Evolutionary conservation across 2,888 invertebrate genomes (phyloP).

Genomic region (Omphaloscelis lunosa): DNA sequence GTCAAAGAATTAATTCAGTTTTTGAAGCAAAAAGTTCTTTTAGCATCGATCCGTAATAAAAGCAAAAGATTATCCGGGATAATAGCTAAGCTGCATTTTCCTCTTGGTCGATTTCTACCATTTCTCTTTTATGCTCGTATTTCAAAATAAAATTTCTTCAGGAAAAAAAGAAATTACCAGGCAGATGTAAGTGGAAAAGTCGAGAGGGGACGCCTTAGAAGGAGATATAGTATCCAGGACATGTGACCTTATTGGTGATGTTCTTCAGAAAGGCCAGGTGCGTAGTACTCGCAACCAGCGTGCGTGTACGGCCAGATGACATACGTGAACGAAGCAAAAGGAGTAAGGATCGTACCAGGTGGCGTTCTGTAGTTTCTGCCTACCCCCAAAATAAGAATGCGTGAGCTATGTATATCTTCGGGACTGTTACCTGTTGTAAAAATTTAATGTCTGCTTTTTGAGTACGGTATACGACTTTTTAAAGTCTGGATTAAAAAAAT

Average conservation of each 20-base stretch:
- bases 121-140: constrained; percentile 19
- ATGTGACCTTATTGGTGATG: too few relatives aligned
- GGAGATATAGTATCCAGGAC: too few relatives aligned
- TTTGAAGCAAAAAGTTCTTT: background rate
- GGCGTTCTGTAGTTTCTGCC: too few relatives aligned
- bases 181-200: too few relatives aligned
- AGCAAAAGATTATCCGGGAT: constrained; percentile 39
- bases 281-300: background rate
- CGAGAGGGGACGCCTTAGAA: too few relatives aligned
- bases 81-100: constrained; percentile 33
- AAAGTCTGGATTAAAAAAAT: constrained; percentile 16
- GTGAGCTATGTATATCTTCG: background rate
- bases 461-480: constrained; percentile 6
- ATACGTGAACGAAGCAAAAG: too few relatives aligned
- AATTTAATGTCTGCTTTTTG: background rate
- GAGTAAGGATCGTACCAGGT: too few relatives aligned
- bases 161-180: background rate
- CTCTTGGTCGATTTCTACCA: constrained; percentile 1
- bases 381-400: too few relatives aligned
- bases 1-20: constrained; percentile 2
- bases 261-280: background rate
- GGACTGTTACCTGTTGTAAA: background rate
- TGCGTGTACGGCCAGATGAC: too few relatives aligned
- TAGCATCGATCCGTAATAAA: constrained; percentile 17
- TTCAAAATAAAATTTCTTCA: constrained; percentile 8